These are phyloP conservation scores for Psophia crepitans DNA, from an alignment of 2,113 vertebrate species.

Conservation along the genomic window DNA sequence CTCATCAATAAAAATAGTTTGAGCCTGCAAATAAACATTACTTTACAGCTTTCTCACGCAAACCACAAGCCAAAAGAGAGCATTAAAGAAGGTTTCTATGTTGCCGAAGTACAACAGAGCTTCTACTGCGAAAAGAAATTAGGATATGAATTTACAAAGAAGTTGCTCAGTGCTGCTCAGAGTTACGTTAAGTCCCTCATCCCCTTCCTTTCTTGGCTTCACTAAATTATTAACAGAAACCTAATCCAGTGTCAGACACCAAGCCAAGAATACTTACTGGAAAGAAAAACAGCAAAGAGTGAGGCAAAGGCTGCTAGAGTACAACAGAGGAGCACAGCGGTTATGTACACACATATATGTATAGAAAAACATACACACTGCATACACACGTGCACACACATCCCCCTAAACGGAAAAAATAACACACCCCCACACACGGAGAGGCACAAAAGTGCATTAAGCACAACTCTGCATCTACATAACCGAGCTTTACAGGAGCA, in stretches of 20 bases:
- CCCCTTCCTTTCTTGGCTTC: background rate
- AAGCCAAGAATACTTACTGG: background rate
- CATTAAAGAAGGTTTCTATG: background rate
- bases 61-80: background rate
- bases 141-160: background rate
- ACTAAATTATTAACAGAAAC: background rate
- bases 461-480: background rate
- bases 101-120: background rate
- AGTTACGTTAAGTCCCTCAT: background rate
- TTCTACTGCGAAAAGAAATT: background rate
- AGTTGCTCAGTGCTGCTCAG: background rate
- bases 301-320: background rate
- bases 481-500: background rate
- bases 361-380: background rate
- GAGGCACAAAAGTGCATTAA: background rate
- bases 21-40: background rate
- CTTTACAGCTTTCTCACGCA: background rate
- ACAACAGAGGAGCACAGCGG: background rate
- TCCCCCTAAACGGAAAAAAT: rapidly evolving
- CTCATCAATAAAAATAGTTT: background rate
- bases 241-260: background rate
- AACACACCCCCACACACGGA: rapidly evolving
- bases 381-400: no score
- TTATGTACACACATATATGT: rapidly evolving
- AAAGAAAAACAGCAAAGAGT: background rate